These are phyloP conservation scores for Calliphora vomitoria DNA, from an alignment of 2,888 invertebrate genomes.

Conservation along the genomic window DNA sequence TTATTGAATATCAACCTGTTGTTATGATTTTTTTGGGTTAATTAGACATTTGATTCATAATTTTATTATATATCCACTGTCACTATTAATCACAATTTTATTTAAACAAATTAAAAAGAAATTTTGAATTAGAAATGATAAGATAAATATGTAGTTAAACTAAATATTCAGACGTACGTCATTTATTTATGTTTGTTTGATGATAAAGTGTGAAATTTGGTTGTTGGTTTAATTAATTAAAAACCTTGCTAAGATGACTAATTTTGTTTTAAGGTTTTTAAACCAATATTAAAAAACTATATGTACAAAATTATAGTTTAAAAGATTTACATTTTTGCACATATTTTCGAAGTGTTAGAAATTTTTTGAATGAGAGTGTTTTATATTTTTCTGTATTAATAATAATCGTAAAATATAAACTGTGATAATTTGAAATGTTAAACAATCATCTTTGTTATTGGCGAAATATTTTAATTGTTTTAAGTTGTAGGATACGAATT, in stretches of 20 bases:
- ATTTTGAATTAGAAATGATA: slow-evolving; percentile 7
- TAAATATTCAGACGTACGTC: not conserved
- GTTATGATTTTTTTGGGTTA: not conserved
- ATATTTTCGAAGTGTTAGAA: too few relatives aligned
- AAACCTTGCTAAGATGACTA: not conserved
- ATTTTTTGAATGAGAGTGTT: too few relatives aligned
- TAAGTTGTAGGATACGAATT: too few relatives aligned
- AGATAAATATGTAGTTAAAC: slow-evolving; percentile 6
- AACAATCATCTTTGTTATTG: too few relatives aligned
- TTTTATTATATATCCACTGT: slow-evolving; percentile 6
- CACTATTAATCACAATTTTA: slow-evolving; percentile 19
- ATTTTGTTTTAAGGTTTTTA: not conserved
- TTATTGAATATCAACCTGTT: too few relatives aligned
- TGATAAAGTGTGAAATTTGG: slow-evolving; percentile 24
- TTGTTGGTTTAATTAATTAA: not conserved
- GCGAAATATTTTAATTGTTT: too few relatives aligned
- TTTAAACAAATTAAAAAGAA: slow-evolving; percentile 15
- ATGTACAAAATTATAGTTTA: too few relatives aligned
- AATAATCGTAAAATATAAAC: too few relatives aligned
- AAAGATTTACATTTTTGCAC: too few relatives aligned
- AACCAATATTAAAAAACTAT: too few relatives aligned
- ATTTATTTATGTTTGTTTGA: slow-evolving; percentile 1
- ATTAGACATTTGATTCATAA: slow-evolving; percentile 27
- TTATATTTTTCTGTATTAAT: too few relatives aligned
- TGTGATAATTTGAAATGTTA: too few relatives aligned